phyloP scores from a whole-genome alignment of 1,140 invertebrate genomes.

The Notospermus geniculatus region DNA sequence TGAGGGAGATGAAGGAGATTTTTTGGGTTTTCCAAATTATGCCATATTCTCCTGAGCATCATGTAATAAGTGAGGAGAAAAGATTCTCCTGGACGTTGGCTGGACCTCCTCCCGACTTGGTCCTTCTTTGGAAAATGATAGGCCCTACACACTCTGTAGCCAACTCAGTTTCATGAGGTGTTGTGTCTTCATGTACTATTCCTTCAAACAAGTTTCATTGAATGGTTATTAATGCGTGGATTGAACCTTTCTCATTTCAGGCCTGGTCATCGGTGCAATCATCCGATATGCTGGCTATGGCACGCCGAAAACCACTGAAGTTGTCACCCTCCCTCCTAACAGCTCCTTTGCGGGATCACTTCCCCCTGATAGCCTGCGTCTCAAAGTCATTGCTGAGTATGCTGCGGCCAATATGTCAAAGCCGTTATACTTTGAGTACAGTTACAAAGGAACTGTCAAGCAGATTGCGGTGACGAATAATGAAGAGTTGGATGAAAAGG shows the following conservation, averaged over 20 bases:
- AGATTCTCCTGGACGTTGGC: too few species aligned
- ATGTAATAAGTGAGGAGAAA: too few species aligned
- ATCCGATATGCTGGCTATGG: constrained; percentile 70
- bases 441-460: neutral
- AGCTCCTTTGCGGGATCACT: neutral
- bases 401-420: constrained; percentile 19
- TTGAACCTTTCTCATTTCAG: constrained; percentile 58
- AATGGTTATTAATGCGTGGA: neutral
- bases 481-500: constrained; percentile 12
- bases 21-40: too few species aligned
- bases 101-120: too few species aligned
- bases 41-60: too few species aligned
- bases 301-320: constrained; percentile 15
- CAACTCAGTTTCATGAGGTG: too few species aligned
- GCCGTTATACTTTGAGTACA: constrained; percentile 30
- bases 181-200: too few species aligned
- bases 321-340: constrained; percentile 13
- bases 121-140: too few species aligned
- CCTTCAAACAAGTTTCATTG: too few species aligned
- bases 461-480: neutral
- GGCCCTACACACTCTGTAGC: too few species aligned
- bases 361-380: constrained; percentile 68
- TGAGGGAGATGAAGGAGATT: too few species aligned
- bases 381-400: constrained; percentile 23
- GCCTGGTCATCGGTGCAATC: constrained; percentile 88